Base-by-base conservation (phyloP, 2,888 invertebrate species). In the Eristalis tenax region DNA sequence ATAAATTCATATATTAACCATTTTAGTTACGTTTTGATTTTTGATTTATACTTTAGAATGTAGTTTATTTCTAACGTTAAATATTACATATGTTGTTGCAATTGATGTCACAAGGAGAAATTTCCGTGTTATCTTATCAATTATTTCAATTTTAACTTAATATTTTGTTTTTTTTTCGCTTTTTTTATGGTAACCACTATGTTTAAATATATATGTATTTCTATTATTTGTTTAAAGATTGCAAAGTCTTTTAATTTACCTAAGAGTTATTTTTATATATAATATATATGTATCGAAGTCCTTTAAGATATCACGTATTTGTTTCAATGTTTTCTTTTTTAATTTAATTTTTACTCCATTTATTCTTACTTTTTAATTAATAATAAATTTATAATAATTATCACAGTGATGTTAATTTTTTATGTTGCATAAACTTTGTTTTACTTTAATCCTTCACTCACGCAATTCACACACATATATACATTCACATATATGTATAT, bases 271-370 rank as follows among this genome's bases (percentile, higher is more conserved):
- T 76, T 86, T 85, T 89, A 86, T 83, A 85, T 92, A 92, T 92
- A 92, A 92, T 92, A 92, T 90, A 90, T 92, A 92, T 92, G 92
- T 92, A 93, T 92, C 92, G 92, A 92, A 92, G 92, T 92, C 92
- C 92, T 92, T 92, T 92, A 92, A 92, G 92, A 92, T 92, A 92
- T 92, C 92, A 92, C 92, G 92, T 92, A 92, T 92, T 93, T 93
- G 92, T 92, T 92, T 92, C 92, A 93, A 92, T 93, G 92, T 93
- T 92, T 91, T 90, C 90, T 92, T 92, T 91, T 91, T 91, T 32
- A 32, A 92, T 88, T 87, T 78, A 80, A 65, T 77, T 88, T 89
- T 91, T 91, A 90, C 90, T 91, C 90, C 90, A 89, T 88, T 90
- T 89, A 73, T 89, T 88, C 90, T 90, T 89, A 69, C 83, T 84